Evolutionary conservation across 1,140 invertebrate genomes (phyloP).

Genomic region (Charaxes varanes): DNA sequence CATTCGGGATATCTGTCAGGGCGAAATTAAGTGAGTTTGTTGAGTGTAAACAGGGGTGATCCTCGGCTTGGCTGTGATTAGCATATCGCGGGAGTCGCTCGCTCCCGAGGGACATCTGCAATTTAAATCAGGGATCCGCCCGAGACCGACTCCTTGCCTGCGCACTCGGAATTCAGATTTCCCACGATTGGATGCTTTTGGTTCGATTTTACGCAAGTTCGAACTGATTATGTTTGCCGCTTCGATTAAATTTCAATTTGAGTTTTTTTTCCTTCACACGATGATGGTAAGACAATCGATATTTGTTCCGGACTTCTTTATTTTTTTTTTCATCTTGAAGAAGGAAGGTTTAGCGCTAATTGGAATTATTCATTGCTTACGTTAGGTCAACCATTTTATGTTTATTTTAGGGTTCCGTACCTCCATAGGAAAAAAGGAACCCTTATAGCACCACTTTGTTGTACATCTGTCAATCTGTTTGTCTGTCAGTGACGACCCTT

Average conservation of each 20-base stretch:
- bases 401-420: too few species aligned
- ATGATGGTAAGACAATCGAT: background rate
- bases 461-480: too few species aligned
- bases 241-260: constrained; percentile 13
- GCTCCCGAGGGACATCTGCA: constrained; percentile 58
- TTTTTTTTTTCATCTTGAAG: too few species aligned
- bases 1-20: constrained; percentile 56
- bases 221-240: constrained; percentile 59
- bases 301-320: too few species aligned
- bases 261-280: background rate
- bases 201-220: constrained; percentile 68
- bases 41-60: constrained; percentile 73
- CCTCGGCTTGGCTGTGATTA: constrained; percentile 71
- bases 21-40: constrained; percentile 71
- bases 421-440: too few species aligned
- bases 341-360: too few species aligned
- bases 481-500: too few species aligned
- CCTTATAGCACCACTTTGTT: too few species aligned
- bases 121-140: constrained; percentile 67
- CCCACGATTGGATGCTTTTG: constrained; percentile 65
- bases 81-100: constrained; percentile 66
- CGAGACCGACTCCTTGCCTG: constrained; percentile 57
- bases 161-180: constrained; percentile 65
- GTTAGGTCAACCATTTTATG: too few species aligned
- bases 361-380: too few species aligned